Conservation (phyloP, 2,888 invertebrate species). For the Cerceris ruficornis region DNA sequence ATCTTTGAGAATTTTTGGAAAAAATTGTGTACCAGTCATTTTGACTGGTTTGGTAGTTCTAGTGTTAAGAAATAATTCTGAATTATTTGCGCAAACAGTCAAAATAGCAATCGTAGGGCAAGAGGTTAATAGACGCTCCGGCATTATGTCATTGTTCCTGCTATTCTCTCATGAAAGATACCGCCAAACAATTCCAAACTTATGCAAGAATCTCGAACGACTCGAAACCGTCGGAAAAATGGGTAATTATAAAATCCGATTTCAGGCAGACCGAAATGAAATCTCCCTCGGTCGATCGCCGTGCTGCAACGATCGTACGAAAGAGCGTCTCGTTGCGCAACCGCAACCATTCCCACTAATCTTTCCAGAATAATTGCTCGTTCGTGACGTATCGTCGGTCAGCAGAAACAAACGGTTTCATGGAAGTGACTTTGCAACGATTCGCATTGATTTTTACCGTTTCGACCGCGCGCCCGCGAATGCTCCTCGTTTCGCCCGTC, state of each 20-base stretch:
- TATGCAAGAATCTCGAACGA: conserved; percentile 18
- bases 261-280: conserved; percentile 1
- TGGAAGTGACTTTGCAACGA: conserved; percentile 29
- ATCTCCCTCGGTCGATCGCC: conserved; percentile 18
- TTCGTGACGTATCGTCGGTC: conserved; percentile 54
- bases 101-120: no score
- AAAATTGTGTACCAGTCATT: no score
- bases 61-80: no score
- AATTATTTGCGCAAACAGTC: no score
- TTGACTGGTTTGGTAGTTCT: no score
- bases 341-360: conserved; percentile 33
- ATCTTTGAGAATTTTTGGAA: no score
- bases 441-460: conserved; percentile 37
- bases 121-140: no score
- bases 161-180: background rate
- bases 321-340: conserved; percentile 53
- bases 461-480: background rate
- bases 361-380: conserved; percentile 55
- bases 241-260: conserved; percentile 23
- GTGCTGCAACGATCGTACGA: conserved; percentile 19
- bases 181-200: background rate
- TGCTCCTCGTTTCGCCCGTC: conserved; percentile 18
- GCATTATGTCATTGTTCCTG: background rate
- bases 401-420: conserved; percentile 26
- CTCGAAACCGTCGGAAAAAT: background rate